Conservation (phyloP, 2,797 vertebrate species). For the Mormyrus hasselquistii region DNA sequence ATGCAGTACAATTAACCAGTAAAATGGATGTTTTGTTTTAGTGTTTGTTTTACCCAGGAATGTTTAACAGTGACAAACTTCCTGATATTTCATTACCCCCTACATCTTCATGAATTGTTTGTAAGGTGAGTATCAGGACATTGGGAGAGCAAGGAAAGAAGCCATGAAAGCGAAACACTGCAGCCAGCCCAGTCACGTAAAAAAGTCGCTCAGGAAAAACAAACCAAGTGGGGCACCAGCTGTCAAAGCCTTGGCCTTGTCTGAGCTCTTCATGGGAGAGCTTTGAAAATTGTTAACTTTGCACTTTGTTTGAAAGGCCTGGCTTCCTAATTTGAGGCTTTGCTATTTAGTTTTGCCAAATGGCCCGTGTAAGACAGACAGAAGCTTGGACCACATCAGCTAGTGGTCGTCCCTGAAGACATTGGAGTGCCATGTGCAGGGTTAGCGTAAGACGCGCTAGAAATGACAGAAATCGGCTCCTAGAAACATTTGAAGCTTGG, state of each 20-base stretch:
- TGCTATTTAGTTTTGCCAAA: not conserved
- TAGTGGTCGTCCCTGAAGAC: not conserved
- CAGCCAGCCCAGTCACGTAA: not conserved
- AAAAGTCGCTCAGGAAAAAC: not conserved
- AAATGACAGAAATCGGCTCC: not conserved
- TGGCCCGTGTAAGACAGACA: not conserved
- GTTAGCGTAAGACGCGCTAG: not conserved
- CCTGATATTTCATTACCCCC: not conserved
- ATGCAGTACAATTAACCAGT: not conserved
- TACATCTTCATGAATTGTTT: not conserved
- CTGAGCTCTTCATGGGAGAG: not conserved
- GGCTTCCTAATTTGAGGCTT: not conserved
- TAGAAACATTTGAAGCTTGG: not conserved
- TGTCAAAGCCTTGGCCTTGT: not conserved
- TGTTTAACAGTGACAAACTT: not conserved
- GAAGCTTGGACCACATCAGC: not conserved
- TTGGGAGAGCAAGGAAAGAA: not conserved
- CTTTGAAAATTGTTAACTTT: conserved; percentile 9
- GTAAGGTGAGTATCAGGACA: not conserved
- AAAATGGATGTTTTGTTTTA: not conserved
- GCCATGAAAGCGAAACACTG: not conserved
- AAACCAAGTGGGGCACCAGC: not conserved
- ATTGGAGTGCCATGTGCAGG: not conserved
- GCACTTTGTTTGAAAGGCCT: conserved; percentile 14
- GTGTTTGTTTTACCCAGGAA: not conserved